Percentiles rank a stretch among this genome's conserved stretches.
Evolutionary conservation across 2,113 vertebrate species (phyloP).

Genomic region (Panthera leo): DNA sequence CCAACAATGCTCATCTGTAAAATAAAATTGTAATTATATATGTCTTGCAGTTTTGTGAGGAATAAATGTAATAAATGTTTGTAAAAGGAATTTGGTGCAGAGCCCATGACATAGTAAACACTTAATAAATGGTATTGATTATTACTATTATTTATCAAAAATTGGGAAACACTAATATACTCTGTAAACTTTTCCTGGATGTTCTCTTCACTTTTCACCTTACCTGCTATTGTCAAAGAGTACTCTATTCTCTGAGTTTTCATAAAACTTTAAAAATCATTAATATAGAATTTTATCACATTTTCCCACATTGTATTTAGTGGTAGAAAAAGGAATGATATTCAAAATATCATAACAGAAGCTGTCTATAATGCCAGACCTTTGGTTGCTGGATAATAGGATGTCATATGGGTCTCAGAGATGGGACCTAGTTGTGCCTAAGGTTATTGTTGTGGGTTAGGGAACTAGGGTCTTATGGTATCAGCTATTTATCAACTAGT

Average conservation of each 20-base stretch:
- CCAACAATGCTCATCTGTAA: neutral
- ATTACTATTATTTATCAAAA: neutral
- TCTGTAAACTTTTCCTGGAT: neutral
- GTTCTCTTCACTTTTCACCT: neutral
- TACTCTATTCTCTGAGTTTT: neutral
- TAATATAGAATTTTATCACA: neutral
- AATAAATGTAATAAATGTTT: neutral
- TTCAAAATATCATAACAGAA: neutral
- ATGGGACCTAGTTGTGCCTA: neutral
- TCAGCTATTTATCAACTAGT: neutral
- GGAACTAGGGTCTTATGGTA: neutral
- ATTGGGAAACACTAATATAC: neutral
- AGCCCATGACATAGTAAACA: neutral
- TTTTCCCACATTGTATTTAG: neutral
- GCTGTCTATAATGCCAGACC: neutral
- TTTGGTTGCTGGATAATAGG: neutral
- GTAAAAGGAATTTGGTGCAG: neutral
- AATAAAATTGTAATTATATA: neutral
- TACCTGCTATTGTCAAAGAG: neutral
- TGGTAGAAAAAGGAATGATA: neutral
- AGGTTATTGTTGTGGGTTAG: neutral
- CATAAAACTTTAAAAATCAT: neutral
- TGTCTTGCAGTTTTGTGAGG: neutral
- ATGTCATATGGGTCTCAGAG: neutral
- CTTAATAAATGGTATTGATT: neutral